phyloP scores from a whole-genome alignment of 1,140 invertebrate species.

The Drosophila mauritiana region DNA sequence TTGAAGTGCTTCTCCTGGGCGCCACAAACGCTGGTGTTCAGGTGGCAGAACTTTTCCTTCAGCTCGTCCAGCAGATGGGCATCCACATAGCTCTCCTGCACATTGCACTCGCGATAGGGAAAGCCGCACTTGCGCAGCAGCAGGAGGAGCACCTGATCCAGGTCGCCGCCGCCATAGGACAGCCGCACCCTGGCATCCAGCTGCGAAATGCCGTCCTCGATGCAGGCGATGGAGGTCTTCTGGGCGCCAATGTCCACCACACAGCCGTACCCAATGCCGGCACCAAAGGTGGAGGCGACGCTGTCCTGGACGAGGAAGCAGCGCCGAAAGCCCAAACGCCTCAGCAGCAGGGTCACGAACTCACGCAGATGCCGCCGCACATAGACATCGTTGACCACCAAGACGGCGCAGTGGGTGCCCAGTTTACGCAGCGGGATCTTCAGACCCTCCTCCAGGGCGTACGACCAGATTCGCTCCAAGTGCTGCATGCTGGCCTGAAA shows the following conservation, averaged over 20 bases:
- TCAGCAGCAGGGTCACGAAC: conserved; percentile 92
- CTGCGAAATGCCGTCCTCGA: conserved; percentile 97
- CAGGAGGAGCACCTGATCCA: conserved; percentile 94
- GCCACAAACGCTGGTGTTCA: conserved; percentile 88
- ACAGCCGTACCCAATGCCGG: conserved; percentile 95
- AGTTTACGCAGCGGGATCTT: conserved; percentile 88
- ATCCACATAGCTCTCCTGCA: conserved; percentile 88
- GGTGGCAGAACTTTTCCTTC: conserved; percentile 96
- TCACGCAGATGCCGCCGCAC: conserved; percentile 94
- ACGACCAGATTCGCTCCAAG: conserved; percentile 94
- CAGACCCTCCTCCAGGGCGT: conserved; percentile 90
- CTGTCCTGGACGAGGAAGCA: conserved; percentile 94
- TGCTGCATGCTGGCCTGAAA: conserved; percentile 90
- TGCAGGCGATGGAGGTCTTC: conserved; percentile 97
- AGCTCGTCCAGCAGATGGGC: conserved; percentile 91
- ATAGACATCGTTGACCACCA: conserved; percentile 96
- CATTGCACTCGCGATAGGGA: conserved; percentile 92
- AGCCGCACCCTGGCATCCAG: conserved; percentile 92
- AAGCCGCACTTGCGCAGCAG: conserved; percentile 94
- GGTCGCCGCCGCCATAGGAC: conserved; percentile 96
- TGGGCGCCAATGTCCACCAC: conserved; percentile 98
- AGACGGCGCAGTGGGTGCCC: conserved; percentile 93
- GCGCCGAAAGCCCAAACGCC: conserved; percentile 94
- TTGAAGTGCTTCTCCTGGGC: conserved; percentile 84
- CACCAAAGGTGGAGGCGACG: conserved; percentile 97